Base-by-base conservation (phyloP, 2,888 invertebrate species). In the Drosophila robusta region DNA sequence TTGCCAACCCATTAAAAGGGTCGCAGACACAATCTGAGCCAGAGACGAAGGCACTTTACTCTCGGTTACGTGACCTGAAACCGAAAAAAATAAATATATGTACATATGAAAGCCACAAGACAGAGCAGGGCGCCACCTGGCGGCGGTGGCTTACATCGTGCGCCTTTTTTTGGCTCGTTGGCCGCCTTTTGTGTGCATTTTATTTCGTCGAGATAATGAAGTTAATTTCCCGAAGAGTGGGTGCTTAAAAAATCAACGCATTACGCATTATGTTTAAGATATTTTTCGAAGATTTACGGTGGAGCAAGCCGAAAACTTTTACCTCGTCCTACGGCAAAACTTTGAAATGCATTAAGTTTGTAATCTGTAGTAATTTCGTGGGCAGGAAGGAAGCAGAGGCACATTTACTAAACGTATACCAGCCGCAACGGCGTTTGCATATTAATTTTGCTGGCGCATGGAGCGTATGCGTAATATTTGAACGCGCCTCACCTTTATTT, bases 1-100 rank as follows among this genome's bases (percentile, higher is more conserved):
- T 66, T 67, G 60, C 18, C 71, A 66, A 56, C 64, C 88, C 88
- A 85, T 85, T 82, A 85, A 88, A 85, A 87, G 82, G 86, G 88
- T 82, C 77, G 64, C 83, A 82, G 70, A 69, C 76, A 62, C 64
- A 65, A 52, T 55, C 47, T 51, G 44, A 49, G 18, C 50, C 42
- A 34, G 57, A 65, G 64, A 38, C 69, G 14, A 41, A 41, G 64
- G 49, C 82, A 78, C 72, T 87, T 87, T 72, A 61, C 62, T 60
- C 55, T 46, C 32, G 26, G 24, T 47, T 79, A 82, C 88, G 88
- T 88, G 88, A 83, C 83, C 67, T 73, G 87, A 83, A 82, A 78
- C 52, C 63, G n/a, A n/a, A 55, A 78, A 57, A 66, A 68, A 57
- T 18, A n/a, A 52, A 39, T 26, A 29, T 50, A 47, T 11, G 14